These are phyloP conservation scores for Zapornia atra DNA, from an alignment of 2,113 vertebrate genomes.

Conservation along the genomic window DNA sequence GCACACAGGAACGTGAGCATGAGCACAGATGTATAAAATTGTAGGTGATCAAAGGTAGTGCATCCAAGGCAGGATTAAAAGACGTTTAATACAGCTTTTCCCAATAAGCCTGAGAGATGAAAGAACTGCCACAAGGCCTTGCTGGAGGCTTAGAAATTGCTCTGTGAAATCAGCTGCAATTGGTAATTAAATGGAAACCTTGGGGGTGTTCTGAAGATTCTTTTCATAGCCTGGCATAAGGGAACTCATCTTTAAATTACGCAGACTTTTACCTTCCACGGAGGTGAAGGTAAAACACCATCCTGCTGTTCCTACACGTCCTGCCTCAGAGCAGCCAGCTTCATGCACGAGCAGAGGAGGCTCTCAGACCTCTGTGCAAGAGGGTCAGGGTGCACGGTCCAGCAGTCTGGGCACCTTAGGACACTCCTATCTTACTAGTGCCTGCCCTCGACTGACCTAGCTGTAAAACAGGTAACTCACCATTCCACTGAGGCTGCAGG, in stretches of 20 bases:
- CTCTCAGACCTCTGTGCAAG: background rate
- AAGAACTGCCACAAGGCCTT: conserved; percentile 69
- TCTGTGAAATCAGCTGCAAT: conserved; percentile 64
- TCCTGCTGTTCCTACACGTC: background rate
- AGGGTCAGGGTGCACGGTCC: background rate
- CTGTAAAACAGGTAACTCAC: background rate
- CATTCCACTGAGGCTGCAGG: background rate
- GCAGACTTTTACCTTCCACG: background rate
- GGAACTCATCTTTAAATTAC: conserved; percentile 49
- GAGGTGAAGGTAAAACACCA: conserved; percentile 3
- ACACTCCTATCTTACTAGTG: background rate
- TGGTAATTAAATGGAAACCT: conserved; percentile 72
- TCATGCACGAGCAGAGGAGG: background rate
- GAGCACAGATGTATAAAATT: conserved; percentile 53
- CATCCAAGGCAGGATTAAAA: conserved; percentile 69
- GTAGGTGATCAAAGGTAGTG: conserved; percentile 70
- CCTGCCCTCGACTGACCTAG: background rate
- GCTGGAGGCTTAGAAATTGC: conserved; percentile 69
- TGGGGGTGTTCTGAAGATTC: conserved; percentile 52
- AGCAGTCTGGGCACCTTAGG: background rate
- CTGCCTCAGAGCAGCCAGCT: background rate
- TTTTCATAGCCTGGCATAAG: conserved; percentile 9
- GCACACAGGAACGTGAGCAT: background rate
- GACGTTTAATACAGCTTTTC: conserved; percentile 69
- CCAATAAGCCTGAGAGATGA: conserved; percentile 72